Conservation (phyloP, 2,113 vertebrate genomes). For the Alexandromys fortis region DNA sequence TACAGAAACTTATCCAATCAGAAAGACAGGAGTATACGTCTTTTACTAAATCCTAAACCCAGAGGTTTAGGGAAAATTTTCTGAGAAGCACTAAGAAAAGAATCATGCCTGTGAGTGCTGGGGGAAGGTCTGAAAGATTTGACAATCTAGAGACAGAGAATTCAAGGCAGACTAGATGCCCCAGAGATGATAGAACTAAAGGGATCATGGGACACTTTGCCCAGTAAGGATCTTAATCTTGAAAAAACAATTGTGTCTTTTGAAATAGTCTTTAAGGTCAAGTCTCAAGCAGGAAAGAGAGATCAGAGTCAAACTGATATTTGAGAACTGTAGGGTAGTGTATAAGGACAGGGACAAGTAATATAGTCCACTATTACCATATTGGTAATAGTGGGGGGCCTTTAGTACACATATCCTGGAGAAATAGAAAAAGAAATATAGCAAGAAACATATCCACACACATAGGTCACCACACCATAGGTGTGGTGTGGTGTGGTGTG, state of each 20-base stretch:
- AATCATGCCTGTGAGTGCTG: background rate
- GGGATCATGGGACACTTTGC: background rate
- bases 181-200: background rate
- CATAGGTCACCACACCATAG: background rate
- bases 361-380: background rate
- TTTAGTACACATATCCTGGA: background rate
- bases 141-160: background rate
- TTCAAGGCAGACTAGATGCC: background rate
- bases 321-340: background rate
- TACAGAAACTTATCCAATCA: background rate
- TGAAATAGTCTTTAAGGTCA: background rate
- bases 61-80: background rate
- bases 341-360: background rate
- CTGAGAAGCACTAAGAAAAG: background rate
- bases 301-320: background rate
- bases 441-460: background rate
- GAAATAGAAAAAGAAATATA: background rate
- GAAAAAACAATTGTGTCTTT: background rate
- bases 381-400: background rate
- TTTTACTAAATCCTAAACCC: background rate
- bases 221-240: background rate
- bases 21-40: background rate
- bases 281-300: slow-evolving; percentile 11
- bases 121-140: background rate
- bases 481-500: background rate